These are phyloP conservation scores for Acromyrmex echinatior DNA, from an alignment of 1,140 invertebrate species.

Conservation along the genomic window DNA sequence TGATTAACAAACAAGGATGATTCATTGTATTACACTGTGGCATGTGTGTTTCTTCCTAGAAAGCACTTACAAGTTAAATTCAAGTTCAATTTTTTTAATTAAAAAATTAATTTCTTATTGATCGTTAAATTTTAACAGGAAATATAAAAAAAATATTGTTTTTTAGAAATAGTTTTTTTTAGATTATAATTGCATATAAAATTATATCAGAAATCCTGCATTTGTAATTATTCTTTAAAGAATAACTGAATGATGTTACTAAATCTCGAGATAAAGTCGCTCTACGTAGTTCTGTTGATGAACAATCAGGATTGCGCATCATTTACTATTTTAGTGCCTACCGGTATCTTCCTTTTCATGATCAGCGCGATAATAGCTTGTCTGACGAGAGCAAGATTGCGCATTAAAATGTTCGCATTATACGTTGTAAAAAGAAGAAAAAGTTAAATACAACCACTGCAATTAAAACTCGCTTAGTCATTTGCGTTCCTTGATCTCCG, in stretches of 20 bases:
- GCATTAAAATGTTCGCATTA: background rate
- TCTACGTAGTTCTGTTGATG: constrained; percentile 38
- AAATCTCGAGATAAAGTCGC: constrained; percentile 22
- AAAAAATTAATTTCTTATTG: background rate
- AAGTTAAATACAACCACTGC: background rate
- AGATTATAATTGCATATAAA: too few relatives aligned
- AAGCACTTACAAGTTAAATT: background rate
- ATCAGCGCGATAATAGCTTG: constrained; percentile 33
- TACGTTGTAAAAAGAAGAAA: background rate
- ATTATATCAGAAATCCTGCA: background rate
- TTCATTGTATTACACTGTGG: too few relatives aligned
- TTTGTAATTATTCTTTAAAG: background rate
- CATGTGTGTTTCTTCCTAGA: too few relatives aligned
- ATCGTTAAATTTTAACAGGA: background rate
- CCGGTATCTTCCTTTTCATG: background rate
- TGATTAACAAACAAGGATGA: too few relatives aligned
- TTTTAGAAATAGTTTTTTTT: too few relatives aligned
- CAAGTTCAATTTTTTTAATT: background rate
- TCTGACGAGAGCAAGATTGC: constrained; percentile 10
- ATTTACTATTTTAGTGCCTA: constrained; percentile 11
- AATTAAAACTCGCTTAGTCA: constrained; percentile 48
- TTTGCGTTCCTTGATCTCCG: background rate
- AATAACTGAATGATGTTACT: background rate
- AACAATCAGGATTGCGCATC: background rate
- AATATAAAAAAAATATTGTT: background rate